Evolutionary conservation across 2,888 invertebrate genomes (phyloP).

Genomic region (Protonemura montana): DNA sequence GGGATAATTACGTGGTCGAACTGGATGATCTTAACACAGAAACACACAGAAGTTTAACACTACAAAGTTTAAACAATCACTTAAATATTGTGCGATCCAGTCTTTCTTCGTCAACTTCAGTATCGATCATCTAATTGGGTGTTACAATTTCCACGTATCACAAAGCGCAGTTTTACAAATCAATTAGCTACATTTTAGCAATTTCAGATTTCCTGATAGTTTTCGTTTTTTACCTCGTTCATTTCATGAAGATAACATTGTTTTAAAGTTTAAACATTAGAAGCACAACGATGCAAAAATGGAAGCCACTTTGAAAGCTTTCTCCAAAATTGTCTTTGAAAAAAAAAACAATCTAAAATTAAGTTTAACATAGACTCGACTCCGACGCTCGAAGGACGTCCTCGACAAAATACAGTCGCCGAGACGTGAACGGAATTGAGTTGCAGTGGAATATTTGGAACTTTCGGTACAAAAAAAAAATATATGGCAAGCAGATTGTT

Average conservation of each 20-base stretch:
- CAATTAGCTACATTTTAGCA: background rate
- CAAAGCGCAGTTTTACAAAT: background rate
- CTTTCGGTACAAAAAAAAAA: background rate
- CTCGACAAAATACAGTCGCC: background rate
- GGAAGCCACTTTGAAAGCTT: background rate
- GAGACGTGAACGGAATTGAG: background rate
- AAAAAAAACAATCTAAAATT: background rate
- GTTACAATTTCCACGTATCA: constrained; percentile 27
- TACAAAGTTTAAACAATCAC: background rate
- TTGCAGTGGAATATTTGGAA: background rate
- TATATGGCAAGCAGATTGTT: background rate
- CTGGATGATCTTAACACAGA: background rate
- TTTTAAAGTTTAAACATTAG: background rate
- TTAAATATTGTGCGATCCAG: background rate
- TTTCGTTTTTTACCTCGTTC: background rate
- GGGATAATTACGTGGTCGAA: too few relatives aligned
- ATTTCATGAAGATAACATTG: background rate
- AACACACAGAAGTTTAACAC: background rate
- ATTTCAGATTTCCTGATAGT: background rate
- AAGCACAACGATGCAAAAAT: background rate
- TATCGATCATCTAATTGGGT: constrained; percentile 22
- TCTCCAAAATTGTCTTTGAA: background rate
- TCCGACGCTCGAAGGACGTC: background rate
- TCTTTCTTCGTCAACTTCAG: background rate
- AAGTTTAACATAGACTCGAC: background rate